Base-by-base conservation (phyloP, 2,113 vertebrate genomes). In the Orthonyx spaldingii region DNA sequence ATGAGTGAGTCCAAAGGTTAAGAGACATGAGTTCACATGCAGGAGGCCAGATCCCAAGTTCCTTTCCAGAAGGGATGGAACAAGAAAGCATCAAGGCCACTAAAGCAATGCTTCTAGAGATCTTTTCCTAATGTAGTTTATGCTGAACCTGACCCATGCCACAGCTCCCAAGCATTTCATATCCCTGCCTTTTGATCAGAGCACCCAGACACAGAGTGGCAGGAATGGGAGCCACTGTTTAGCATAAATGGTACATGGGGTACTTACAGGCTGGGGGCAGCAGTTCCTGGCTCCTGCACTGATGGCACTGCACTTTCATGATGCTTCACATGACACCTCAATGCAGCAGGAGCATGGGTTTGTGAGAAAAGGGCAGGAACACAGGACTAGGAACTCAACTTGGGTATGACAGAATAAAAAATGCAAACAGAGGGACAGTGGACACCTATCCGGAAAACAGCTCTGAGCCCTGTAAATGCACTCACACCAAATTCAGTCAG, bases 21-120 rank as follows among this genome's bases (percentile, higher is more conserved):
- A 47, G 49, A 76, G 44, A 61, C 44, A 21, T 0, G 0, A 83
- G 16, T 4, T 50, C 7, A 14, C 10, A 33, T 4, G 27, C 39
- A 83, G 13, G 9, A 84, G 9, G 15, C 11, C 32, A 79, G 27
- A 10, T 84, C 35, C 56, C 11, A 14, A 55, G n/a, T 10, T 61
- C 20, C 23, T 7, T 63, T 41, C 33, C 47, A 71, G 41, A 37
- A 75, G 13, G 16, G 24, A 57, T 4, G 16, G 24, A 64, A 56
- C 13, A 60, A 92, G 33, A 50, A 76, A 76, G 15, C 41, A 80
- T 13, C 30, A 49, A 75, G 18, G 56, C 13, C 39, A 56, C 33
- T 55, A 41, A 64, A 61, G 33, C 35, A 91, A 13, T 0, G 3
- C 6, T 77, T 52, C 46, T 19, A 41, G 33, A 91, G 18, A 26